Percentiles rank a stretch among this genome's conserved stretches.
phyloP scores from a whole-genome alignment of 2,113 vertebrate genomes.

The Ochotona princeps region DNA sequence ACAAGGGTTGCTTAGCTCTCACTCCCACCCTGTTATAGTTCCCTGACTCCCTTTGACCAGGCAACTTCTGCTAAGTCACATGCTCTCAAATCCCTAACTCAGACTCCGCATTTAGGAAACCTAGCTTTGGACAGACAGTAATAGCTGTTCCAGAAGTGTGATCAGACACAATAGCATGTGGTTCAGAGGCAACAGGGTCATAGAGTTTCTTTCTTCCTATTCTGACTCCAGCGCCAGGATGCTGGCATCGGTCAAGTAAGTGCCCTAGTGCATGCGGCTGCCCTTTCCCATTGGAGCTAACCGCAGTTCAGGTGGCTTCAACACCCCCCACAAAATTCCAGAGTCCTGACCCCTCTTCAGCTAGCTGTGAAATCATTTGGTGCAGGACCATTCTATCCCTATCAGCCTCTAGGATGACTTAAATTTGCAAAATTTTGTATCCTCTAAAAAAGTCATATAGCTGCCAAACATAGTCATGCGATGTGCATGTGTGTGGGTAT shows the following conservation, averaged over 20 bases:
- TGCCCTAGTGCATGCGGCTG: background rate
- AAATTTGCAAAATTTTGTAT: background rate
- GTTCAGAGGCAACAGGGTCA: background rate
- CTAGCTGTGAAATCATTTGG: background rate
- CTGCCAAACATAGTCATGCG: background rate
- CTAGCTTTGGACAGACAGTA: background rate
- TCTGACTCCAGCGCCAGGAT: background rate
- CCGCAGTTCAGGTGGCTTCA: background rate
- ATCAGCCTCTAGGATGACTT: background rate
- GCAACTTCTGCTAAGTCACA: background rate
- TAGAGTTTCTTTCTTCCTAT: background rate
- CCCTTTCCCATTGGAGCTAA: background rate
- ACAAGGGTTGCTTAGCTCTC: background rate
- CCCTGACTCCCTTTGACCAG: background rate
- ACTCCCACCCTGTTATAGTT: background rate
- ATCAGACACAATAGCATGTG: background rate
- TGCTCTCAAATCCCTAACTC: background rate
- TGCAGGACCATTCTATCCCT: background rate
- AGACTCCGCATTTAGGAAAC: background rate
- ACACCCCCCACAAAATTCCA: background rate
- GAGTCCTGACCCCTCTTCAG: background rate
- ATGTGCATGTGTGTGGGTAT: background rate
- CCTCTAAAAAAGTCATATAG: background rate
- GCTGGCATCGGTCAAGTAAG: background rate
- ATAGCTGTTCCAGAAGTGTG: background rate